These are phyloP conservation scores for Pleuronectes platessa DNA, from an alignment of 2,113 vertebrate species.

Conservation along the genomic window DNA sequence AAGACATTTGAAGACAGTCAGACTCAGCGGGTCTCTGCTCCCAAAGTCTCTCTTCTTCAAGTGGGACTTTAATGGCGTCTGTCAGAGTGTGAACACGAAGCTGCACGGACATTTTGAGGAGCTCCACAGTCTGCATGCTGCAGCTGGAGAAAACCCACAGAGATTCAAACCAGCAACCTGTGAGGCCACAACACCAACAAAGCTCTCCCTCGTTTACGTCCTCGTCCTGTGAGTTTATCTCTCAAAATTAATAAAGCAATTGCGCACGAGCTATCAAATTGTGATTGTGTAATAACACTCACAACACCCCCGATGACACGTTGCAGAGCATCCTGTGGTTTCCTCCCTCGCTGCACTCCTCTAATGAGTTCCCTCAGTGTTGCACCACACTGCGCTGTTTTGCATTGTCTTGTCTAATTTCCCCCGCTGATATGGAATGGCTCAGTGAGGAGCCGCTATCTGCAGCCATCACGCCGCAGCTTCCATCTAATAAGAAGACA, in stretches of 20 bases:
- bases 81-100: neutral
- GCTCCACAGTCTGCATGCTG: too few relatives aligned
- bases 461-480: constrained; percentile 52
- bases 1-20: constrained; percentile 25
- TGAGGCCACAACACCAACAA: too few relatives aligned
- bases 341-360: constrained; percentile 45
- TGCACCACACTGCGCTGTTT: constrained; percentile 70
- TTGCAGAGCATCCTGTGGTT: constrained; percentile 55
- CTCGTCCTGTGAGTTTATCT: constrained; percentile 1
- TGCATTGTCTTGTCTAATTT: constrained; percentile 70
- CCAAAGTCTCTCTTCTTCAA: neutral
- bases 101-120: neutral
- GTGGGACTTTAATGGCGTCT: neutral
- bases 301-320: constrained; percentile 50
- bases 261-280: constrained; percentile 59
- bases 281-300: constrained; percentile 63
- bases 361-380: constrained; percentile 67
- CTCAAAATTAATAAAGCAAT: constrained; percentile 60
- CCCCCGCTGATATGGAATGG: constrained; percentile 47
- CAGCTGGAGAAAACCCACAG: too few relatives aligned
- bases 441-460: constrained; percentile 56
- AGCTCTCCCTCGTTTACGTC: neutral
- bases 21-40: constrained; percentile 11
- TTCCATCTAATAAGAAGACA: constrained; percentile 58
- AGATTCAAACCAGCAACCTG: too few relatives aligned